Conservation (phyloP, 1,140 invertebrate genomes). For the Drosophila ohnishii region DNA sequence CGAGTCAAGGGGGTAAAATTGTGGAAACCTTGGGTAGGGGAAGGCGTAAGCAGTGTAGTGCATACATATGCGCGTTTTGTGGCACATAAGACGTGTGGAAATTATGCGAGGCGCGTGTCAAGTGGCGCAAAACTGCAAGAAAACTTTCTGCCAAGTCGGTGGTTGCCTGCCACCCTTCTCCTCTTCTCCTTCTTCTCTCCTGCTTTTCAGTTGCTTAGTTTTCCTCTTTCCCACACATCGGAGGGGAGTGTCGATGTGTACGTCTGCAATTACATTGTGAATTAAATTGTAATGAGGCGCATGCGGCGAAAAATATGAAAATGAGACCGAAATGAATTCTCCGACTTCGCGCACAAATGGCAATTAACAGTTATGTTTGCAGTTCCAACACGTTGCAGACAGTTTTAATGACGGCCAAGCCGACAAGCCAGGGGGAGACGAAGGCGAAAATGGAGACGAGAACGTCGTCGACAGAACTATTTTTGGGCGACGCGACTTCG, state of each 20-base stretch:
- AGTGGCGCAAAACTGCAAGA: slow-evolving; percentile 60
- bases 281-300: slow-evolving; percentile 82
- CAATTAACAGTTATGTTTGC: slow-evolving; percentile 81
- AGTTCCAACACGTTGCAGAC: slow-evolving; percentile 74
- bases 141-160: slow-evolving; percentile 55
- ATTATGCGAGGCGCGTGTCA: slow-evolving; percentile 78
- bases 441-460: slow-evolving; percentile 8
- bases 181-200: neutral
- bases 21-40: neutral
- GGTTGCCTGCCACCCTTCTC: slow-evolving; percentile 1
- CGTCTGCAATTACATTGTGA: slow-evolving; percentile 76
- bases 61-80: slow-evolving; percentile 43
- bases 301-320: slow-evolving; percentile 75
- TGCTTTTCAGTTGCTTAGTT: slow-evolving; percentile 16
- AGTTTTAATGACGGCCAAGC: slow-evolving; percentile 70
- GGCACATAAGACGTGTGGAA: slow-evolving; percentile 50
- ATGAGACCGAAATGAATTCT: slow-evolving; percentile 49
- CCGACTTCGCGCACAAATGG: slow-evolving; percentile 55
- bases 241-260: slow-evolving; percentile 13
- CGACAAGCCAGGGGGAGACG: neutral
- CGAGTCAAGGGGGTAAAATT: neutral
- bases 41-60: slow-evolving; percentile 5
- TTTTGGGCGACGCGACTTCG: slow-evolving; percentile 51
- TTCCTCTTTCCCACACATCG: neutral
- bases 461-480: slow-evolving; percentile 58